Evolutionary conservation across 2,797 vertebrate species (phyloP).

Genomic region (Gymnoscopelus braueri): DNA sequence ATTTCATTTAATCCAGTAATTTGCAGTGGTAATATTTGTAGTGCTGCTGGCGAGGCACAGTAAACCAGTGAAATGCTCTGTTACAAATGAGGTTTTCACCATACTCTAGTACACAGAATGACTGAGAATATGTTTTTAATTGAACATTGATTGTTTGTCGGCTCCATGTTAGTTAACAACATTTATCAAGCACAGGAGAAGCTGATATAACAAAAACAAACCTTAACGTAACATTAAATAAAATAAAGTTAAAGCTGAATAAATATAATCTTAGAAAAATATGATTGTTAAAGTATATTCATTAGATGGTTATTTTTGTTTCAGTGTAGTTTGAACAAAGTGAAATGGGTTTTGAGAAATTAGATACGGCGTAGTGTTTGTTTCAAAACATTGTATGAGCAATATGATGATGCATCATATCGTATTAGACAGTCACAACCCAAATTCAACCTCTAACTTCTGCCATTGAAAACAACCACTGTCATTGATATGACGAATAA

Average conservation of each 20-base stretch:
- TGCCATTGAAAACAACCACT: conserved; percentile 4
- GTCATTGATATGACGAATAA: neutral
- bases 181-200: no score
- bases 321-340: no score
- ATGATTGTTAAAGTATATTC: no score
- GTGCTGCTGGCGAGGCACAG: conserved; percentile 53
- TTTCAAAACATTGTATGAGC: neutral
- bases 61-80: conserved; percentile 57
- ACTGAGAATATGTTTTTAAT: no score
- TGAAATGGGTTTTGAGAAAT: no score
- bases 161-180: no score
- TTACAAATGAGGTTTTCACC: conserved; percentile 49
- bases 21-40: conserved; percentile 80
- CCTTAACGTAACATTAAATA: no score
- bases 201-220: no score
- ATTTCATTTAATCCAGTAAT: conserved; percentile 84
- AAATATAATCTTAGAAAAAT: no score
- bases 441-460: neutral
- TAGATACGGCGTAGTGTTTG: conserved; percentile 1
- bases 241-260: no score
- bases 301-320: no score
- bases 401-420: neutral
- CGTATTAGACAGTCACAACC: conserved; percentile 3
- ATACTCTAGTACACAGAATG: conserved; percentile 34
- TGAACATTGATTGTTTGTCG: no score